Evolutionary conservation across 2,888 invertebrate species (phyloP).

Genomic region (Phasia obesa): DNA sequence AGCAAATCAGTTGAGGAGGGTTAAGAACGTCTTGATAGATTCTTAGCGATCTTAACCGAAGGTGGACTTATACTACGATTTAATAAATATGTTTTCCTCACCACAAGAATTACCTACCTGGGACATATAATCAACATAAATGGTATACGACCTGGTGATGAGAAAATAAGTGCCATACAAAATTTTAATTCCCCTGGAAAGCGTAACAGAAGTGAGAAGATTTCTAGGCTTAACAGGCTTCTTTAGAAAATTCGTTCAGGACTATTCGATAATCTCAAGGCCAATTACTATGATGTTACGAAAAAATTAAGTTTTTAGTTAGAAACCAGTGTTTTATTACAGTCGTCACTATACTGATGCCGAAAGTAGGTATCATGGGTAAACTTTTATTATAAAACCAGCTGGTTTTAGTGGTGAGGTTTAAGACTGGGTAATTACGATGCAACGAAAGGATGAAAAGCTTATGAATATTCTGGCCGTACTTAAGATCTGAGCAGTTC

Average conservation of each 20-base stretch:
- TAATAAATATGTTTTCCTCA: slow-evolving; percentile 37
- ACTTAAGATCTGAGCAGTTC: no score
- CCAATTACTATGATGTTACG: background rate
- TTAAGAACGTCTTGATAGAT: no score
- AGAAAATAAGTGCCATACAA: background rate
- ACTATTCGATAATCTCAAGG: background rate
- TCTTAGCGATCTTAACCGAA: background rate
- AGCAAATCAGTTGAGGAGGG: slow-evolving; percentile 20
- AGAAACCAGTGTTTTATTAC: slow-evolving; percentile 24
- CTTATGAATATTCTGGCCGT: background rate
- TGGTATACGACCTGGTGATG: slow-evolving; percentile 38
- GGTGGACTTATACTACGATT: slow-evolving; percentile 33
- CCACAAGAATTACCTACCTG: slow-evolving; percentile 47
- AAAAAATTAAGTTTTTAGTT: background rate
- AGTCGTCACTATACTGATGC: background rate
- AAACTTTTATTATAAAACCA: no score
- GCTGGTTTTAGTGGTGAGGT: background rate
- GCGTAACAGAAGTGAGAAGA: slow-evolving; percentile 16
- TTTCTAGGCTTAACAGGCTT: slow-evolving; percentile 11
- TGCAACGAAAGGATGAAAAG: background rate
- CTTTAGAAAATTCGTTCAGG: slow-evolving; percentile 19
- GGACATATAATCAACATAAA: slow-evolving; percentile 53
- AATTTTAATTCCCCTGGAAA: background rate
- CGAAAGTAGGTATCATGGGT: background rate
- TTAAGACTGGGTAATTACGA: background rate